Evolutionary conservation across 1,140 invertebrate genomes (phyloP).

Genomic region (Drosophila subpulchrella): DNA sequence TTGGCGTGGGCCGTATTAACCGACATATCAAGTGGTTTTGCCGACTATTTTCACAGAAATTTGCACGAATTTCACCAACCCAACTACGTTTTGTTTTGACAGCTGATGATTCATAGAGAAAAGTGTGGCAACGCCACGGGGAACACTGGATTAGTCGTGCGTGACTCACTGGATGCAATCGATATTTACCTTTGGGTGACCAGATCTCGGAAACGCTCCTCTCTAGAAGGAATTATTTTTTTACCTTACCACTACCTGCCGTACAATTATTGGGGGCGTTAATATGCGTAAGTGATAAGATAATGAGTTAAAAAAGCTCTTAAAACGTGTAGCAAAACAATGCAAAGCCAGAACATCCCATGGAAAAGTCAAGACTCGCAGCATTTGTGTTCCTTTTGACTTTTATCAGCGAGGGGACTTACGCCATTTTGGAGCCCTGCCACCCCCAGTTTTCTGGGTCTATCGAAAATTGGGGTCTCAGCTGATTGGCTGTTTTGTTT

Average conservation of each 20-base stretch:
- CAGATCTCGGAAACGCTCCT: neutral
- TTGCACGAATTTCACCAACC: constrained; percentile 22
- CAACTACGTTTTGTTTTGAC: constrained; percentile 60
- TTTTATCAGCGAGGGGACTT: constrained; percentile 10
- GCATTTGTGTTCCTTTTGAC: neutral
- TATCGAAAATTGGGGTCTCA: constrained; percentile 18
- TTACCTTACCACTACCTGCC: constrained; percentile 37
- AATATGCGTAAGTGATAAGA: constrained; percentile 71
- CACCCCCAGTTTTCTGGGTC: constrained; percentile 9
- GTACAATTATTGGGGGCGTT: constrained; percentile 69
- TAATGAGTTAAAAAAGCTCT: neutral
- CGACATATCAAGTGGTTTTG: constrained; percentile 88
- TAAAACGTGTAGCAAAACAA: neutral
- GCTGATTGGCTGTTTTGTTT: constrained; percentile 44
- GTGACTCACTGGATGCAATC: neutral
- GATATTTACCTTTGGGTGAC: constrained; percentile 2
- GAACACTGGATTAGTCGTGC: neutral
- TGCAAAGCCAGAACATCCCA: neutral
- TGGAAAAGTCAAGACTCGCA: neutral
- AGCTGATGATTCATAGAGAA: constrained; percentile 71
- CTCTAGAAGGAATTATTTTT: constrained; percentile 22
- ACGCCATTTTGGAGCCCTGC: constrained; percentile 37
- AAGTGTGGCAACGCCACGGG: constrained; percentile 27
- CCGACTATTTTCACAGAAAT: constrained; percentile 27
- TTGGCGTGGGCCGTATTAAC: constrained; percentile 96